These are phyloP conservation scores for Cephus cinctus DNA, from an alignment of 1,140 invertebrate species.

Conservation along the genomic window DNA sequence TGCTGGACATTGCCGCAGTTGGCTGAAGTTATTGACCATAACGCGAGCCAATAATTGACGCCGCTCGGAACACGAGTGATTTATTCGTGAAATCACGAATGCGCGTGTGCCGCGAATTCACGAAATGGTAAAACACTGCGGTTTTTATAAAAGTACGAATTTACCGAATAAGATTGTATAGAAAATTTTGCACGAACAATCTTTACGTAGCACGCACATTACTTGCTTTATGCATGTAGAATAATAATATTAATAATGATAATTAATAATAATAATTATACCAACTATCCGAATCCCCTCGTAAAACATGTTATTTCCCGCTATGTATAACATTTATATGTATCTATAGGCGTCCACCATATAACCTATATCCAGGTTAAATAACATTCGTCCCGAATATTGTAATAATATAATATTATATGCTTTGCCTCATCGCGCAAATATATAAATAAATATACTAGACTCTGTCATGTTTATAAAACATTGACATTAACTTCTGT, in stretches of 20 bases:
- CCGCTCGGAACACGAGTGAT: too few relatives aligned
- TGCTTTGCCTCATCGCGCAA: constrained; percentile 39
- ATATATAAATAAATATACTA: constrained; percentile 53
- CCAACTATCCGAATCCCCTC: constrained; percentile 5
- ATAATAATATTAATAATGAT: constrained; percentile 3
- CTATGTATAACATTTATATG: constrained; percentile 32
- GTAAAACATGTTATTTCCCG: constrained; percentile 22
- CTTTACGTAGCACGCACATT: too few relatives aligned
- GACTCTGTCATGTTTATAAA: constrained; percentile 55
- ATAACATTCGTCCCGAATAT: constrained; percentile 37
- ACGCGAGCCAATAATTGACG: too few relatives aligned
- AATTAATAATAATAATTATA: constrained; percentile 4
- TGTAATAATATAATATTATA: constrained; percentile 27
- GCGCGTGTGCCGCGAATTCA: too few relatives aligned
- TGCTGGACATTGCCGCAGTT: too few relatives aligned
- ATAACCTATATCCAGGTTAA: constrained; percentile 36
- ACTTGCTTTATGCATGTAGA: too few relatives aligned
- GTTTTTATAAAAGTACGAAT: too few relatives aligned
- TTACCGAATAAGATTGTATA: too few relatives aligned
- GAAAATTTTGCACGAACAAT: too few relatives aligned
- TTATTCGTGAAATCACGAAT: too few relatives aligned
- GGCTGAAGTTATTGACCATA: too few relatives aligned
- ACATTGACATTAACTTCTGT: constrained; percentile 53
- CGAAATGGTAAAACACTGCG: too few relatives aligned
- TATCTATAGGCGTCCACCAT: constrained; percentile 28